Evolutionary conservation across 2,888 invertebrate genomes (phyloP), one percentile per base, ranked within the genome.

Genomic region (Epinotia brunnichana): DNA sequence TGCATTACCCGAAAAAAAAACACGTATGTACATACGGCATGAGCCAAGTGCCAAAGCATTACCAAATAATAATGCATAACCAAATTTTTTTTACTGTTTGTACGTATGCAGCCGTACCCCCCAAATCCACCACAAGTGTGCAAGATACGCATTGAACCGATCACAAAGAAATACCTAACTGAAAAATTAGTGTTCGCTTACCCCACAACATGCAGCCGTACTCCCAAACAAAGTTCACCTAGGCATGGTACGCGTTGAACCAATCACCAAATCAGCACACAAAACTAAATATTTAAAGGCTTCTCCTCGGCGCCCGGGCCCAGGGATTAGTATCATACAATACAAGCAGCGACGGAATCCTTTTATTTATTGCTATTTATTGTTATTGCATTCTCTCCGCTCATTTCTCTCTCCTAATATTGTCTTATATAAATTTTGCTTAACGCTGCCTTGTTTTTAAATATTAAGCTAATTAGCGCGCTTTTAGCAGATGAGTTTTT

Each of bases 311-410:
- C 76, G 19, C 75, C 69, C 76, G 78, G 70, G 78, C 78, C 83
- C 77, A 81, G 81, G 92, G 92, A 92, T 92, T 92, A 92, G 91
- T 88, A 92, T 92, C 92, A 93, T 93, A 92, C 93, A 93, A 93
- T 92, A 93, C 92, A 92, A 93, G 92, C 91, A 93, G 88, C 91
- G 92, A 89, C 89, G 89, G 93, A 94, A 94, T 93, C 94, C 94
- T 93, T 93, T 93, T 94, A 94, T 94, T 94, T 94, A 94, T 94
- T 88, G 89, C 93, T 92, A 92, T 93, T 94, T 94, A 94, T 94
- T 93, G 92, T 94, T 93, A 93, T 93, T 92, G 91, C 92, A 92
- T 93, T 90, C 87, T 84, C 87, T 89, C 85, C 82, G 83, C 87
- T 90, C 91, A 90, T 91, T 91, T 88, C 91, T 90, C 90, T 87